Evolutionary conservation across 2,888 invertebrate species (phyloP), one percentile per base, ranked within the genome.

Genomic region (Meghimatium bilineatum): DNA sequence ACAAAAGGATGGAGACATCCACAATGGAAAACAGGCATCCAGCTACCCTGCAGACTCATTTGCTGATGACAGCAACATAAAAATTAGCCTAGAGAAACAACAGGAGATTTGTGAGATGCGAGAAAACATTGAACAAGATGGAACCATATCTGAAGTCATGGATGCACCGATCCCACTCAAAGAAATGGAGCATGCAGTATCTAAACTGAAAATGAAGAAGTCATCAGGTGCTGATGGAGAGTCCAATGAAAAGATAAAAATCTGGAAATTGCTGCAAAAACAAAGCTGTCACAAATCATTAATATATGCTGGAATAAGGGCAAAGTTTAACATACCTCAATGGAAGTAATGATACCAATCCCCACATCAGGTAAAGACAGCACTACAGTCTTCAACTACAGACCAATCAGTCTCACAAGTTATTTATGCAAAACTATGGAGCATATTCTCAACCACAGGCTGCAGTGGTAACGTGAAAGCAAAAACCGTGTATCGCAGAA

Each of bases 351-450:
- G 69, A 71, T 71, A 36, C 69, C 69, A 23, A 23, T 71, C 23
- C 38, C 36, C 26, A 36, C 26, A 38, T 23, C 38, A 38, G 36
- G 69, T 23, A 71, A 71, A 38, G 36, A 36, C 26, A 38, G 69
- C 38, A 23, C 69, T 6, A 1, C 26, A 8, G 38, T 38, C 36
- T 71, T 38, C 38, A 71, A 38, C 38, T 71, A 71, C 26, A 36
- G 38, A 71, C 38, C 69, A 38, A 38, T 71, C 23, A 71, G 20
- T 36, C 69, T 71, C 38, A 71, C 69, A 36, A 71, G 69, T 36
- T 38, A 38, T 38, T 23, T 71, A 23, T 71, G 69, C 26, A 71
- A 71, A 71, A 71, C 69, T 38, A 38, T 71, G 69, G 69, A 14
- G 23, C 69, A 26, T 38, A 71, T 71, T 1, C 23, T 71, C 69